phyloP scores from a whole-genome alignment of 64 coral and sea anemone genomes.

The Pocillopora damicornis region DNA sequence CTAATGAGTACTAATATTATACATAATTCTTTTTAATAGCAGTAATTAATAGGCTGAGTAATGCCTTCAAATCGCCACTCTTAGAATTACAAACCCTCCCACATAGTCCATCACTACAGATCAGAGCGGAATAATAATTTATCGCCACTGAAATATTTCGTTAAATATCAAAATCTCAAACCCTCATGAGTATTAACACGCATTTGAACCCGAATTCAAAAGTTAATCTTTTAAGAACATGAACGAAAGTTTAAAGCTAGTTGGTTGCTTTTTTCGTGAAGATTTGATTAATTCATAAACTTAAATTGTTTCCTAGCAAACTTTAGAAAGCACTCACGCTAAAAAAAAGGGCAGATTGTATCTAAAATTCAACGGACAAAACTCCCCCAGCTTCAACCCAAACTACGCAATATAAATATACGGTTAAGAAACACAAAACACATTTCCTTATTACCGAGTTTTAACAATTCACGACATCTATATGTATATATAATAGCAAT shows the following conservation, averaged over 20 bases:
- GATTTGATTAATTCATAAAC: not conserved
- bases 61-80: conserved; percentile 27
- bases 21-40: conserved; percentile 35
- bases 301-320: not conserved
- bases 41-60: conserved; percentile 24
- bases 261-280: not conserved
- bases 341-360: not conserved
- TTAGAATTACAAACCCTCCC: conserved; percentile 28
- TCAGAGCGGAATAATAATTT: not conserved
- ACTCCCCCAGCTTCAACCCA: not conserved
- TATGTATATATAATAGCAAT: not conserved
- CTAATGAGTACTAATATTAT: conserved; percentile 24
- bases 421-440: not conserved
- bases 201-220: not conserved
- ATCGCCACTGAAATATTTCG: not conserved
- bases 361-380: not conserved
- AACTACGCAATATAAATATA: conserved; percentile 3
- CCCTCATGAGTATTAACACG: conserved; percentile 29
- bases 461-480: not conserved
- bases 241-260: not conserved
- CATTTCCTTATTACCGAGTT: not conserved
- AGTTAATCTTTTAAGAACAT: not conserved
- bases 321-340: not conserved
- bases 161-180: conserved; percentile 42
- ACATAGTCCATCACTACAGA: not conserved